These are phyloP conservation scores for Dinomys branickii DNA, from an alignment of 2,113 vertebrate genomes.

Conservation along the genomic window DNA sequence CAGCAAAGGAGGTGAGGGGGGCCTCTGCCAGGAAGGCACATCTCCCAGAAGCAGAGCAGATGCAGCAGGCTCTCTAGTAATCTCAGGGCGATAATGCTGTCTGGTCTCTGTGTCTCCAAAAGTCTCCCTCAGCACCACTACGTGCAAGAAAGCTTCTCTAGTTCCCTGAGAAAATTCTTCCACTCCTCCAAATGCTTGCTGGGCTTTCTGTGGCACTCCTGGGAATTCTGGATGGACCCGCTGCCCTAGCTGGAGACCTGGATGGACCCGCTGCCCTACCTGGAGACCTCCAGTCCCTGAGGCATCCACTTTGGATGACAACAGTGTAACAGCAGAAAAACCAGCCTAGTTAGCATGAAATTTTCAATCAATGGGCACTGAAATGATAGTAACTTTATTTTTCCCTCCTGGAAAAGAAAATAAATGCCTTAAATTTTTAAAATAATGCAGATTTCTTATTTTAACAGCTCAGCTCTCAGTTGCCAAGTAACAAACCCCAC, in stretches of 20 bases:
- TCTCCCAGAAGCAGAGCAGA: neutral
- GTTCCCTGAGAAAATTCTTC: constrained; percentile 81
- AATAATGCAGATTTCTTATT: constrained; percentile 69
- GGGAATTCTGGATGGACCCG: neutral
- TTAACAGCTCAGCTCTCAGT: constrained; percentile 72
- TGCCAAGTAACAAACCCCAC: constrained; percentile 80
- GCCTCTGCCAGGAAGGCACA: neutral
- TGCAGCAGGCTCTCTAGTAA: neutral
- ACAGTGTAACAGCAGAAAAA: neutral
- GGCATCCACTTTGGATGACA: neutral
- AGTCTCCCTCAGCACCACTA: neutral
- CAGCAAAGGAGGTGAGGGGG: neutral
- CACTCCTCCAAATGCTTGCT: constrained; percentile 62
- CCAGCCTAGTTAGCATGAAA: neutral
- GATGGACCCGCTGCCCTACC: constrained; percentile 29
- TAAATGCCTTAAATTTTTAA: constrained; percentile 35
- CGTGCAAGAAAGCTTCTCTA: constrained; percentile 29
- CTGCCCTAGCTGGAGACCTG: constrained; percentile 1
- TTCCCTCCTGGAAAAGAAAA: neutral
- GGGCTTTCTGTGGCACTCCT: constrained; percentile 60
- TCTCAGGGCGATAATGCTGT: neutral
- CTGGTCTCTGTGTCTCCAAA: neutral
- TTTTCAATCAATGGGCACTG: constrained; percentile 35
- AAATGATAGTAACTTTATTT: neutral
- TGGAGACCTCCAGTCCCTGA: neutral